These are phyloP conservation scores for Nematopogon swammerdamellus DNA, from an alignment of 2,888 invertebrate species.

Conservation along the genomic window DNA sequence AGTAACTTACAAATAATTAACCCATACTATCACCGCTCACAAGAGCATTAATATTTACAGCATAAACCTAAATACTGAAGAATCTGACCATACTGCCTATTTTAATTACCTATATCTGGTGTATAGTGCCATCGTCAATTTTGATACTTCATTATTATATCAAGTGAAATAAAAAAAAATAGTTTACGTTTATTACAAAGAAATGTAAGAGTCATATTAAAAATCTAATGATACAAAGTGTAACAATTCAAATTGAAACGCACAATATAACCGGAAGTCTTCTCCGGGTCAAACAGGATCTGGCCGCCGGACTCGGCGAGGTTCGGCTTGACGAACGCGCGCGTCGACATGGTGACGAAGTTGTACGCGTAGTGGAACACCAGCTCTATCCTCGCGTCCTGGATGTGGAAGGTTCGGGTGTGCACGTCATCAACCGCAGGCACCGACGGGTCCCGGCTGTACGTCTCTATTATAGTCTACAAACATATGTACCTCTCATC, in stretches of 20 bases:
- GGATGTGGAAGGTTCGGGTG: slow-evolving; percentile 60
- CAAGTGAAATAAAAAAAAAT: too few species aligned
- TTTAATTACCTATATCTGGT: too few species aligned
- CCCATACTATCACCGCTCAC: too few species aligned
- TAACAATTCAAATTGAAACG: too few species aligned
- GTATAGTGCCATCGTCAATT: too few species aligned
- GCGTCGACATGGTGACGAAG: slow-evolving; percentile 60
- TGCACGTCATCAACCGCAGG: slow-evolving; percentile 62
- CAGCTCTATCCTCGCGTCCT: slow-evolving; percentile 58
- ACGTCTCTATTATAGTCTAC: slow-evolving; percentile 62
- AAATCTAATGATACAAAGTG: too few species aligned
- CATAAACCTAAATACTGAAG: too few species aligned
- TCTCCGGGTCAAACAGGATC: slow-evolving; percentile 59
- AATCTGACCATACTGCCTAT: too few species aligned
- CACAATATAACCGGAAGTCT: slow-evolving; percentile 65
- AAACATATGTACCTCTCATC: too few species aligned
- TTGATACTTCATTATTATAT: too few species aligned
- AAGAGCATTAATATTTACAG: too few species aligned
- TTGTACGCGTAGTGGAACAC: slow-evolving; percentile 63
- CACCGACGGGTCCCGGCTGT: slow-evolving; percentile 51
- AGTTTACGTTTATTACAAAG: not conserved
- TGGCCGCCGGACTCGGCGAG: slow-evolving; percentile 68
- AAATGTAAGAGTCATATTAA: not conserved
- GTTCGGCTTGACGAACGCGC: slow-evolving; percentile 66
- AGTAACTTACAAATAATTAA: too few species aligned